A percentile compares a stretch with the other conserved stretches of the same genome.
Evolutionary conservation across 1,140 invertebrate genomes (phyloP).

Genomic region (Pararge aegeria): DNA sequence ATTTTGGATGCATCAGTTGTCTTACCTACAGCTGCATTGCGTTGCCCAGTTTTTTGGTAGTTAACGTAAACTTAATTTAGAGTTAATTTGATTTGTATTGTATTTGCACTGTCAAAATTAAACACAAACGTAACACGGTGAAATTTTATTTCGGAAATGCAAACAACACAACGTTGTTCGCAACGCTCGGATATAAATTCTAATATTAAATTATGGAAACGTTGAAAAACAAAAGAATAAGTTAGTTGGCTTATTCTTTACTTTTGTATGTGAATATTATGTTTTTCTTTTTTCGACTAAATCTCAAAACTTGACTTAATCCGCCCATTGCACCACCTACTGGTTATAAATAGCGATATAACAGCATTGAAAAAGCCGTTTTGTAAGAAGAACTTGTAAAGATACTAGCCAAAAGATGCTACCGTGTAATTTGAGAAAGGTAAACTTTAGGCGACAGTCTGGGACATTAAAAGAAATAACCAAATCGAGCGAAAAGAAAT

Average conservation of each 20-base stretch:
- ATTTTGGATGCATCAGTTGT: slow-evolving; percentile 70
- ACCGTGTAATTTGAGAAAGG: slow-evolving; percentile 72
- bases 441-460: slow-evolving; percentile 68
- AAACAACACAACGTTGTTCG: slow-evolving; percentile 11
- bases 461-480: slow-evolving; percentile 64
- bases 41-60: slow-evolving; percentile 40
- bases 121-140: slow-evolving; percentile 18
- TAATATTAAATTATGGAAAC: slow-evolving; percentile 8
- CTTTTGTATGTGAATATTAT: not conserved
- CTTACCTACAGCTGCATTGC: slow-evolving; percentile 60
- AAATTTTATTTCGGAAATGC: slow-evolving; percentile 16
- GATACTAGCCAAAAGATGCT: slow-evolving; percentile 45
- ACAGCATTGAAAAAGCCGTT: slow-evolving; percentile 40
- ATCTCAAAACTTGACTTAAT: not conserved
- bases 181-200: too few relatives aligned
- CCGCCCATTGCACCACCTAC: slow-evolving; percentile 41
- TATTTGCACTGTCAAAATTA: slow-evolving; percentile 29
- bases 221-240: slow-evolving; percentile 4
- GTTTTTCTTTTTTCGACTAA: not conserved
- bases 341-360: slow-evolving; percentile 28
- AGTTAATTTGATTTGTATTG: slow-evolving; percentile 61
- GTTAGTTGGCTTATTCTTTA: not conserved
- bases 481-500: slow-evolving; percentile 72
- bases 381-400: slow-evolving; percentile 30
- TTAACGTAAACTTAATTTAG: slow-evolving; percentile 59